Percentiles rank a stretch among this genome's conserved stretches.
Conservation (phyloP, 2,113 vertebrate species). For the Campylomormyrus numenius region DNA sequence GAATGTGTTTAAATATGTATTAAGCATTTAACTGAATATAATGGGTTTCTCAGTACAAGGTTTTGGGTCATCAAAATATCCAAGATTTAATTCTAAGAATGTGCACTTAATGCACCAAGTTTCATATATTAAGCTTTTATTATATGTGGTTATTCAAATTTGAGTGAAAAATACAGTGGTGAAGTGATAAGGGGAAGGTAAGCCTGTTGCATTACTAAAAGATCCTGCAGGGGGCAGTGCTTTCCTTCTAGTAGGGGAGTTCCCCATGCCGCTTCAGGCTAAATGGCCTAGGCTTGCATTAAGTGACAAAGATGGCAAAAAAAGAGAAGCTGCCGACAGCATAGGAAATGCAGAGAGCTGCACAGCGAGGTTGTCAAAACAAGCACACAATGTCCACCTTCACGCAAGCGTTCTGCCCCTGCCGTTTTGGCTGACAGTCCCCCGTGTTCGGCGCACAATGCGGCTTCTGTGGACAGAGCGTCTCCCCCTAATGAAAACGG, state of each 20-base stretch:
- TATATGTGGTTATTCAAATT: background rate
- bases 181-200: background rate
- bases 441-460: conserved; percentile 39
- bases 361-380: conserved; percentile 48
- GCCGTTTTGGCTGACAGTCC: conserved; percentile 33
- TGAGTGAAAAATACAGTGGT: background rate
- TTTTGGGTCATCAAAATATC: background rate
- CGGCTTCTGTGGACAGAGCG: conserved; percentile 30
- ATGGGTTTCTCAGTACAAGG: background rate
- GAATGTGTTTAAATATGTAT: background rate
- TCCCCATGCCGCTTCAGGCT: background rate
- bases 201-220: background rate
- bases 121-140: background rate
- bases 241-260: background rate
- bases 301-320: conserved; percentile 38
- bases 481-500: conserved; percentile 29
- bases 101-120: background rate
- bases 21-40: background rate
- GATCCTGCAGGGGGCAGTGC: conserved; percentile 44
- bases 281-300: conserved; percentile 15
- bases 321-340: conserved; percentile 38
- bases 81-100: background rate
- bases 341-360: conserved; percentile 50
- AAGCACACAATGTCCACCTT: conserved; percentile 45
- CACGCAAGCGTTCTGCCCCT: conserved; percentile 30